These are phyloP conservation scores for Troides helena DNA, from an alignment of 2,888 invertebrate genomes.

Conservation along the genomic window DNA sequence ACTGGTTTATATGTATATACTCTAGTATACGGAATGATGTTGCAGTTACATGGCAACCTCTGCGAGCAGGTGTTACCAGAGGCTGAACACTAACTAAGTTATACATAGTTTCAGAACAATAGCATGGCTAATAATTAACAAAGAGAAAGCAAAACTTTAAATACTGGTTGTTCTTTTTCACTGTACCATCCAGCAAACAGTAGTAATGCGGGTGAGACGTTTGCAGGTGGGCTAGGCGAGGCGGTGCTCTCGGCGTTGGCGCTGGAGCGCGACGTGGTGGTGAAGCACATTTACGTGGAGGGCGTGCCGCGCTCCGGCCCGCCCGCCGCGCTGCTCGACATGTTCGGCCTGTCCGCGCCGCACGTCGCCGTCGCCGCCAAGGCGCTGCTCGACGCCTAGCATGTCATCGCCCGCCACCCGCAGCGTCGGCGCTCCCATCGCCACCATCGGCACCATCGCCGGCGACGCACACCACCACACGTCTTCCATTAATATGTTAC, in stretches of 20 bases:
- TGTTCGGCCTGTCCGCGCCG: slow-evolving; percentile 92
- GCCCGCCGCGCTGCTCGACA: slow-evolving; percentile 90
- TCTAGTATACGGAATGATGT: too few species aligned
- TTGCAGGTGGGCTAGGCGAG: slow-evolving; percentile 94
- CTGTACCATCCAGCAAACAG: too few species aligned
- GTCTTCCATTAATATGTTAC: slow-evolving; percentile 10
- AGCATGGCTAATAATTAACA: too few species aligned
- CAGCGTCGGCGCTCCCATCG: neutral
- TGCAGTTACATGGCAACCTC: too few species aligned
- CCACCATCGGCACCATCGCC: neutral
- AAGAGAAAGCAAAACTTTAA: too few species aligned
- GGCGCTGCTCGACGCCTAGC: slow-evolving; percentile 74
- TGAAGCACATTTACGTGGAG: slow-evolving; percentile 89
- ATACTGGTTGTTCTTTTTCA: too few species aligned
- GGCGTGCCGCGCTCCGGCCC: slow-evolving; percentile 96
- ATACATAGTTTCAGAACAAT: too few species aligned
- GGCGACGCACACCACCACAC: neutral
- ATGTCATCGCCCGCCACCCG: neutral
- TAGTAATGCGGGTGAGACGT: too few species aligned
- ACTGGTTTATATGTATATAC: too few species aligned
- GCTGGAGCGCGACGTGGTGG: slow-evolving; percentile 83
- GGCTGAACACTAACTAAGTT: too few species aligned
- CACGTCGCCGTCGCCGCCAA: slow-evolving; percentile 87
- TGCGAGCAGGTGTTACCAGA: too few species aligned
- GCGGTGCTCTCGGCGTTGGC: slow-evolving; percentile 93